Percentiles rank a stretch among this genome's conserved stretches.
Evolutionary conservation across 2,797 vertebrate species (phyloP).

Genomic region (Tokudaia muenninki): DNA sequence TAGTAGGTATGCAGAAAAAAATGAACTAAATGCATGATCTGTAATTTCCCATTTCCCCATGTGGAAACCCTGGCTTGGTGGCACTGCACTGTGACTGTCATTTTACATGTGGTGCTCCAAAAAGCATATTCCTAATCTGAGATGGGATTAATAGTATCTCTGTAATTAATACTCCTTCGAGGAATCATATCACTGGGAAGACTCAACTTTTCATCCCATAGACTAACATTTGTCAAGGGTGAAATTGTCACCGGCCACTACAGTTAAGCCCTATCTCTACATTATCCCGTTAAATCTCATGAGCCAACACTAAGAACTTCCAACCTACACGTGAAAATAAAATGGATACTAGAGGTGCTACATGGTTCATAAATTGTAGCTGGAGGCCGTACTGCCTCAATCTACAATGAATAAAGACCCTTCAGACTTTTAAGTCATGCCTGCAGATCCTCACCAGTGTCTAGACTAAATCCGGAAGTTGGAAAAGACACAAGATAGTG

Average conservation of each 20-base stretch:
- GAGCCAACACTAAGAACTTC: neutral
- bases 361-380: neutral
- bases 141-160: constrained; percentile 52
- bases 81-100: constrained; percentile 4
- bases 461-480: neutral
- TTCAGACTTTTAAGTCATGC: neutral
- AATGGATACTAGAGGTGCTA: neutral
- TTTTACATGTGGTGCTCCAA: neutral
- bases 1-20: neutral
- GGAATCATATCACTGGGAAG: constrained; percentile 20
- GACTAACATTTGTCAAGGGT: neutral
- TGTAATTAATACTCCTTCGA: constrained; percentile 27
- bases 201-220: neutral
- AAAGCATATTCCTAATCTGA: constrained; percentile 44
- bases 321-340: constrained; percentile 32
- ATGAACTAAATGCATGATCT: neutral
- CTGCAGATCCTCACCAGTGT: neutral
- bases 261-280: neutral
- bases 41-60: constrained; percentile 4
- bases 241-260: constrained; percentile 1
- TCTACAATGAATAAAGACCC: neutral
- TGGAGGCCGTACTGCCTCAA: neutral
- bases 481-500: neutral
- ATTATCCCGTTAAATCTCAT: neutral
- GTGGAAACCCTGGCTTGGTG: neutral